These are phyloP conservation scores for Helicolenus hilgendorfi DNA, from an alignment of 2,797 vertebrate genomes.

Conservation along the genomic window DNA sequence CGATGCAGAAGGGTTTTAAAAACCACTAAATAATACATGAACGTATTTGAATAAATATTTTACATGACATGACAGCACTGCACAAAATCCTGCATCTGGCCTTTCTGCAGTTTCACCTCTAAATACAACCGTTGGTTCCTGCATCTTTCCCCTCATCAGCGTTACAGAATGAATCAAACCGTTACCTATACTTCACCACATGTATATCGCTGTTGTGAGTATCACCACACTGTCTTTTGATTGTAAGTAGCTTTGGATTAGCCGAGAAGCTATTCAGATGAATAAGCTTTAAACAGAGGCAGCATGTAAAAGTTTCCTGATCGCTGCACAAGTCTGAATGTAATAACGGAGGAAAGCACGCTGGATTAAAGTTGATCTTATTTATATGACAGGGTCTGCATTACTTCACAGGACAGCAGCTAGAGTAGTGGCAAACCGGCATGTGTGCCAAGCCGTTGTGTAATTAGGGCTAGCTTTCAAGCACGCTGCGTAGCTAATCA, in stretches of 20 bases:
- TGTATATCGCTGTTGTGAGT: not conserved
- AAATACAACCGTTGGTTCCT: not conserved
- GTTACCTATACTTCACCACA: not conserved
- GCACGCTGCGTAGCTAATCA: constrained; percentile 80
- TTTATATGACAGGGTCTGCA: constrained; percentile 10
- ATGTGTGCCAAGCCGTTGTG: constrained; percentile 64
- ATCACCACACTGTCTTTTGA: constrained; percentile 25
- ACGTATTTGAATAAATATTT: too few species aligned
- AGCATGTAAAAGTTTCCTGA: not conserved
- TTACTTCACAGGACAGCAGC: constrained; percentile 47
- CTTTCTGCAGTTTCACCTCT: not conserved
- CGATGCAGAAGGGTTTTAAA: not conserved
- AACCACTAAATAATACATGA: not conserved
- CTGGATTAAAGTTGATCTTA: not conserved
- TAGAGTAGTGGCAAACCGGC: constrained; percentile 48
- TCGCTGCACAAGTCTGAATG: not conserved
- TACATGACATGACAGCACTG: not conserved
- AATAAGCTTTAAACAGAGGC: not conserved
- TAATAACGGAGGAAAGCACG: not conserved
- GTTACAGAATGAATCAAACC: not conserved
- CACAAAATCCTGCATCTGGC: not conserved
- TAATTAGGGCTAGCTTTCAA: constrained; percentile 80
- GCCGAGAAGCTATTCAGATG: constrained; percentile 16
- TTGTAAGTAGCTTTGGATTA: constrained; percentile 59
- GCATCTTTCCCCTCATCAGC: not conserved